These are phyloP conservation scores for Stenoptilia bipunctidactyla DNA, from an alignment of 2,888 invertebrate genomes.

Conservation along the genomic window DNA sequence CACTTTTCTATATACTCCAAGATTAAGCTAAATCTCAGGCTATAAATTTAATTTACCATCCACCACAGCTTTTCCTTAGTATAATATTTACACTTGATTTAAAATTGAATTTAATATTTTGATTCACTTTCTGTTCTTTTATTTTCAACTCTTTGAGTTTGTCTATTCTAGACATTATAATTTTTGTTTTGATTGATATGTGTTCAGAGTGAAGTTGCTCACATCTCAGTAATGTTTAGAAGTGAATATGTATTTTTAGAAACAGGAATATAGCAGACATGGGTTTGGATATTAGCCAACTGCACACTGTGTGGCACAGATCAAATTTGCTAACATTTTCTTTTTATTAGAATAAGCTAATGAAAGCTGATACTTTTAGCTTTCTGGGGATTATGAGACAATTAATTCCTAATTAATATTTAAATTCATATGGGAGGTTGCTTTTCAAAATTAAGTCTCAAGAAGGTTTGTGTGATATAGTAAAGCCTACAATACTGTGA, in stretches of 20 bases:
- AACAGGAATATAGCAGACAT: conserved; percentile 29
- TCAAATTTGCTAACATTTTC: conserved; percentile 2
- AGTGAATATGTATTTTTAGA: conserved; percentile 48
- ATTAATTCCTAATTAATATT: conserved; percentile 2
- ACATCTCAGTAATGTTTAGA: conserved; percentile 30
- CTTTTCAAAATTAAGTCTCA: conserved; percentile 55
- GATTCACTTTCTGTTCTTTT: no score
- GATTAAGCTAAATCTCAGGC: no score
- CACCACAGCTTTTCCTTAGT: no score
- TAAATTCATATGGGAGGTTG: conserved; percentile 56
- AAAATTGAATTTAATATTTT: no score
- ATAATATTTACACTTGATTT: no score
- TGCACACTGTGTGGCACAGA: conserved; percentile 20
- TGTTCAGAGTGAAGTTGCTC: conserved; percentile 34
- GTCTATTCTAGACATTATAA: no score
- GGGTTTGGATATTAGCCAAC: conserved; percentile 52
- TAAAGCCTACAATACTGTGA: no score
- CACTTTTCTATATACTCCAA: no score
- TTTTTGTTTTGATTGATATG: no score
- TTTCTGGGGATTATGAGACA: background rate
- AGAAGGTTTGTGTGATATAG: conserved; percentile 40
- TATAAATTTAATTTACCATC: no score
- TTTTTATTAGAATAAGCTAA: background rate
- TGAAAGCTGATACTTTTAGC: background rate
- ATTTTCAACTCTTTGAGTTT: no score